Evolutionary conservation across 2,888 invertebrate genomes (phyloP), one percentile per base, ranked within the genome.

Genomic region (Spodoptera littoralis): DNA sequence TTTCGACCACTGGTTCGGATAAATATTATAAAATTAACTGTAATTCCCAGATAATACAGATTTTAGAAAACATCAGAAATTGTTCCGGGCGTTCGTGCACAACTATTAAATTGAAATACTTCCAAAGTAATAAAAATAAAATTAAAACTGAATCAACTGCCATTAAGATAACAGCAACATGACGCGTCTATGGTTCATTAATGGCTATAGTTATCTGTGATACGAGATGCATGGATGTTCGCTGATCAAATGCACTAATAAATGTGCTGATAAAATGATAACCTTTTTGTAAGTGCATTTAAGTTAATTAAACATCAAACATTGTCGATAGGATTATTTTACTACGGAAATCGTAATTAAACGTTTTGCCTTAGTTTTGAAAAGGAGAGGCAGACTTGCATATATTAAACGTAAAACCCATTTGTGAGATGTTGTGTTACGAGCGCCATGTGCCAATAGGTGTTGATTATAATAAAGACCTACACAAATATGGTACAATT

Each of bases 71-170:
- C 1, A 9, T 36, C 6, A 36, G 1, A 1, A 18, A 18, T 18
- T 9, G 36, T 36, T 36, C 9, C 9, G 36, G 36, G 36, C 9
- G 4, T 36, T 36, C 9, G 36, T 36, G 9, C 3, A 69, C n/a
- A 24, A 50, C 30, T 27, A 66, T 62, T 50, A 27, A 56, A 44
- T 49, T 59, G 48, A 46, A 11, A 11, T 50, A 30, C 59, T 57
- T 64, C 62, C 64, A 50, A 51, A 48, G 48, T 50, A 51, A 60
- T 72, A 6, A 74, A 72, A 72, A 50, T 47, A 51, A 51, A 63
- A 50, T 72, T 74, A 60, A 48, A 63, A 60, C 13, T n/a, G 45
- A 69, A 74, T 72, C 53, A 69, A 54, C 9, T n/a, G 4, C 41
- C 27, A 74, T 72, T 72, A 69, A 60, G 74, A 63, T 63, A 69